A percentile compares a stretch with the other conserved stretches of the same genome.
Conservation (phyloP, 1,140 invertebrate genomes). For the Drosophila pseudoananassae region DNA sequence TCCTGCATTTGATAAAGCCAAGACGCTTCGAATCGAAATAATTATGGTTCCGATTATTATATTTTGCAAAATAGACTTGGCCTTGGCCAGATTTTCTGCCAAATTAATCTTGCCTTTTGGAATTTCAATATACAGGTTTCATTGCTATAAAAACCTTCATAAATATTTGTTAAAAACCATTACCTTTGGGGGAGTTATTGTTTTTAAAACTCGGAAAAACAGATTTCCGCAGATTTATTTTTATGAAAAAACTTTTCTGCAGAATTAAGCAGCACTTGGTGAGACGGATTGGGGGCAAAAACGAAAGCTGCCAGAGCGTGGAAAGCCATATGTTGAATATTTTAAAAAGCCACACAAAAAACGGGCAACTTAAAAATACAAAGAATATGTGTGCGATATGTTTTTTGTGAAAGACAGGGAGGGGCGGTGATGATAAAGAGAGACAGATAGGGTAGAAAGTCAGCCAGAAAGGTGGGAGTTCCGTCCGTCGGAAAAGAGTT, state of each 20-base stretch:
- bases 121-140: too few relatives aligned
- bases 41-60: constrained; percentile 13
- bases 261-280: constrained; percentile 17
- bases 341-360: neutral
- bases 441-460: constrained; percentile 31
- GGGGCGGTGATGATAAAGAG: constrained; percentile 16
- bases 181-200: neutral
- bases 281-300: constrained; percentile 22
- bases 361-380: neutral
- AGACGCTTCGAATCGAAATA: constrained; percentile 20
- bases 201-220: neutral
- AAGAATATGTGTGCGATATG: constrained; percentile 6
- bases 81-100: neutral
- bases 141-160: too few relatives aligned
- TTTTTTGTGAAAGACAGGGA: constrained; percentile 6
- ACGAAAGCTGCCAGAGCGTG: constrained; percentile 13
- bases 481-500: constrained; percentile 53
- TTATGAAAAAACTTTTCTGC: constrained; percentile 19
- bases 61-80: neutral
- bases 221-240: constrained; percentile 20
- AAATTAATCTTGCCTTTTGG: neutral
- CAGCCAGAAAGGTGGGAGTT: constrained; percentile 25
- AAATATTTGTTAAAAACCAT: too few relatives aligned
- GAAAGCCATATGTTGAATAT: constrained; percentile 14
- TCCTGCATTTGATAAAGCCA: constrained; percentile 28